A percentile compares a stretch with the other conserved stretches of the same genome.
Conservation (phyloP, 2,113 vertebrate species). For the Pitta sordida region DNA sequence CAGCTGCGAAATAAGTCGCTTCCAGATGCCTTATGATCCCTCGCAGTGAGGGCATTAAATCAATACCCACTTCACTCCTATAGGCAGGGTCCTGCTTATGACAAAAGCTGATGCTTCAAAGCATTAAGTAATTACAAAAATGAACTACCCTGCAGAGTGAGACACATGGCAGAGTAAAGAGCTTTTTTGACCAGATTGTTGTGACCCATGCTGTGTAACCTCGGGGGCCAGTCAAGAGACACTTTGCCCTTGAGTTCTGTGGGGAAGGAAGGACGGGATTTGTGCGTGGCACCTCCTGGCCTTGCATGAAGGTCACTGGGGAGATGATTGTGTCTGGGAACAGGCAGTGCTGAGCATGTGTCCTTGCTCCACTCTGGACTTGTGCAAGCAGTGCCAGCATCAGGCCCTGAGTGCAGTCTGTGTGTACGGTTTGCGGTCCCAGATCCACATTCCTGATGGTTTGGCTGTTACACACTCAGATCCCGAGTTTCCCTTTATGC, state of each 20-base stretch:
- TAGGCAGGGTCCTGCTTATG: background rate
- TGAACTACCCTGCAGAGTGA: background rate
- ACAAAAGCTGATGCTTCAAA: background rate
- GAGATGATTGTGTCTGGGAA: background rate
- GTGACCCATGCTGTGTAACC: background rate
- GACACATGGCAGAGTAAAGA: background rate
- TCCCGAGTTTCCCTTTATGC: background rate
- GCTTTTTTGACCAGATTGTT: background rate
- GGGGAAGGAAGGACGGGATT: background rate
- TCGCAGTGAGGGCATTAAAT: background rate
- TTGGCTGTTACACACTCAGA: background rate
- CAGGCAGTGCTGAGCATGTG: background rate
- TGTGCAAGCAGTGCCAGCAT: rapidly evolving
- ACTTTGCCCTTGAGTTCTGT: background rate
- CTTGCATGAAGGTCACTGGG: background rate
- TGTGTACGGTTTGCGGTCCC: background rate
- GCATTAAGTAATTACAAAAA: background rate
- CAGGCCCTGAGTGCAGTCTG: background rate
- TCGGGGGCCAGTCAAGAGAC: rapidly evolving
- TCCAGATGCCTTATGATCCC: background rate
- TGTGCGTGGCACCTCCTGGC: background rate
- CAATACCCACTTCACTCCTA: background rate
- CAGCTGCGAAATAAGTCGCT: background rate
- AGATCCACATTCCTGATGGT: background rate
- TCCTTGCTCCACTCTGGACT: background rate